Conservation (phyloP, 2,797 vertebrate genomes). For the Semotilus atromaculatus region DNA sequence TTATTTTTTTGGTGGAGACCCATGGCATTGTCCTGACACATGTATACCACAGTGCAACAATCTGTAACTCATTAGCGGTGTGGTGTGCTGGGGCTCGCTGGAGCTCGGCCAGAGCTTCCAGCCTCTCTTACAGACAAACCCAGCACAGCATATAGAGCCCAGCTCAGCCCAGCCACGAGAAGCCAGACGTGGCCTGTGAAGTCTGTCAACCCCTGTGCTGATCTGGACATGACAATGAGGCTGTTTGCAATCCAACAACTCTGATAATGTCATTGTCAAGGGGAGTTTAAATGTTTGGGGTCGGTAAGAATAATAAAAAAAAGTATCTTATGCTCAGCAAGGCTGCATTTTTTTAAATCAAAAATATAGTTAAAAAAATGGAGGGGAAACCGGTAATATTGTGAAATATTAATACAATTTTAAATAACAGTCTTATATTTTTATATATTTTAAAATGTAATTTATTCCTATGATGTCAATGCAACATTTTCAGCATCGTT, state of each 20-base stretch:
- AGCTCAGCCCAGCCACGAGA: conserved; percentile 49
- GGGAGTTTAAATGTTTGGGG: not conserved
- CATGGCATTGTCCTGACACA: conserved; percentile 84
- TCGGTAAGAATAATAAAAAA: not conserved
- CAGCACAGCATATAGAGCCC: conserved; percentile 25
- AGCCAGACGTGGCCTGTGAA: not conserved
- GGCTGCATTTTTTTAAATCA: not conserved
- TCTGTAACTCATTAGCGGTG: conserved; percentile 92
- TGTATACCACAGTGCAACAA: conserved; percentile 79
- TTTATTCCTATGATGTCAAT: too few relatives aligned
- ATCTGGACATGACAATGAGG: conserved; percentile 76
- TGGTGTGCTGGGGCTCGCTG: conserved; percentile 76
- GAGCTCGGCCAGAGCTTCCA: conserved; percentile 83
- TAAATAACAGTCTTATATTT: not conserved
- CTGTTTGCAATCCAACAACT: conserved; percentile 57
- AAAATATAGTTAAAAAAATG: not conserved
- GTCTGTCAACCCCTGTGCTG: conserved; percentile 9
- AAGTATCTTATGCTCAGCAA: not conserved
- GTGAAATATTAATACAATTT: not conserved
- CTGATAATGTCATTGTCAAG: not conserved
- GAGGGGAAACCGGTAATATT: too few relatives aligned
- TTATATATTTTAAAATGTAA: too few relatives aligned
- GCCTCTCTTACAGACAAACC: conserved; percentile 48
- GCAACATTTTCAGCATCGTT: not conserved
- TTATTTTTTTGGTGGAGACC: conserved; percentile 74